Conservation (phyloP, 2,113 vertebrate genomes). For the Nothoprocta perdicaria region DNA sequence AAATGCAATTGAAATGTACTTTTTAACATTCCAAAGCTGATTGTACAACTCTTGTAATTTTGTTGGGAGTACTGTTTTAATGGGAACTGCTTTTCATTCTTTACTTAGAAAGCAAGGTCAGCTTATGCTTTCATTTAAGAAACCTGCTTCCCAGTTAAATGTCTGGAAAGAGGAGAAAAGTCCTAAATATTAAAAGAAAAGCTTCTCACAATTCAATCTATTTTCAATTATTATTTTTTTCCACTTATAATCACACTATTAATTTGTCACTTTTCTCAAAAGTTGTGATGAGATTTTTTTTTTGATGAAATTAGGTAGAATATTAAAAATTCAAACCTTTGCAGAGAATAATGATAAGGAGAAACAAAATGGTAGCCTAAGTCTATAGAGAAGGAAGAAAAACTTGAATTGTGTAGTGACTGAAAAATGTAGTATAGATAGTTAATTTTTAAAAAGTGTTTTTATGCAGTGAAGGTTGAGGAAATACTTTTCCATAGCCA, state of each 20-base stretch:
- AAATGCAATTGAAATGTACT: background rate
- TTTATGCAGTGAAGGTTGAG: background rate
- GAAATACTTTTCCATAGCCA: background rate
- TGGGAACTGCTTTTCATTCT: background rate
- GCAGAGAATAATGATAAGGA: too few species aligned
- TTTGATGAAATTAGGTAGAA: background rate
- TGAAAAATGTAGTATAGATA: background rate
- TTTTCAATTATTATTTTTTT: background rate
- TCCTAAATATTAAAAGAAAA: background rate
- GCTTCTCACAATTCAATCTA: background rate
- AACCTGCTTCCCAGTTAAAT: background rate
- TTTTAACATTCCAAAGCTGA: background rate
- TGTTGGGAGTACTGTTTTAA: background rate
- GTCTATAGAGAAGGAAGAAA: background rate
- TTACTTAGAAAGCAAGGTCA: background rate
- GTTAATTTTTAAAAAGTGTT: background rate
- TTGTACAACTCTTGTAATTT: background rate
- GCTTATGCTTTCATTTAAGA: background rate
- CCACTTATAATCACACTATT: background rate
- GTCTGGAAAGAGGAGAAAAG: background rate
- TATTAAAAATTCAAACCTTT: background rate
- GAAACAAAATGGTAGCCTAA: background rate
- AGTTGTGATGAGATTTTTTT: background rate
- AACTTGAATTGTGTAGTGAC: background rate
- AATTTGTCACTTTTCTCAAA: background rate